Conservation (phyloP, 2,113 vertebrate species). For the Promerops cafer region DNA sequence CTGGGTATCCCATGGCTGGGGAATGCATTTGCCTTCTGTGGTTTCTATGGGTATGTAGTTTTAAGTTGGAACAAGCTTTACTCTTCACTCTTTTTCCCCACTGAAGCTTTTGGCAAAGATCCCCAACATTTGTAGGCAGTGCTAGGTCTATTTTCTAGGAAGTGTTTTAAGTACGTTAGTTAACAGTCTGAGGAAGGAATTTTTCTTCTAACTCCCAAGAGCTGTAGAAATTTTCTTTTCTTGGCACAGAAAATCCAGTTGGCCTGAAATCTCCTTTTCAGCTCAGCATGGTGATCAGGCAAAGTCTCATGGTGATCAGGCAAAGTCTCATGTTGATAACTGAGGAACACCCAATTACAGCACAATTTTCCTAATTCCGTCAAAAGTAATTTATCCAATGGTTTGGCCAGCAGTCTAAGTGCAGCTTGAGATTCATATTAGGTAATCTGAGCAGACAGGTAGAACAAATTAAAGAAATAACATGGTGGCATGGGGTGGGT, state of each 20-base stretch:
- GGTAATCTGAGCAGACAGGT: conserved; percentile 37
- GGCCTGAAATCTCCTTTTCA: not conserved
- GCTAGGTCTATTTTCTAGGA: not conserved
- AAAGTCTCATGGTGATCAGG: not conserved
- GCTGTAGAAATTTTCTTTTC: not conserved
- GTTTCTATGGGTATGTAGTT: not conserved
- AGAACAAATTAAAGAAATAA: conserved; percentile 19
- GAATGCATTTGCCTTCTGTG: not conserved
- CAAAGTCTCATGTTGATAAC: not conserved
- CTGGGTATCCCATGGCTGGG: not conserved
- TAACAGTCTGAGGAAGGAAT: not conserved
- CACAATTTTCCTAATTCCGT: not conserved
- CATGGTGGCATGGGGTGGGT: not conserved
- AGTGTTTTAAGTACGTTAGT: not conserved
- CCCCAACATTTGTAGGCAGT: not conserved
- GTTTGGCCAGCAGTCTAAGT: not conserved
- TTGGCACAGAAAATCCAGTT: fast-evolving
- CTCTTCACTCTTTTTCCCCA: too few species aligned
- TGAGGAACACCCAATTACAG: not conserved
- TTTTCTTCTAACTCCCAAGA: not conserved
- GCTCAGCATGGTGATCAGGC: not conserved
- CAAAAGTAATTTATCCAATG: not conserved
- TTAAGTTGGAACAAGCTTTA: not conserved
- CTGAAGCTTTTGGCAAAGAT: not conserved
- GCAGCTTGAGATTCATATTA: not conserved